phyloP scores from a whole-genome alignment of 2,797 vertebrate species.

The Nothura maculosa region DNA sequence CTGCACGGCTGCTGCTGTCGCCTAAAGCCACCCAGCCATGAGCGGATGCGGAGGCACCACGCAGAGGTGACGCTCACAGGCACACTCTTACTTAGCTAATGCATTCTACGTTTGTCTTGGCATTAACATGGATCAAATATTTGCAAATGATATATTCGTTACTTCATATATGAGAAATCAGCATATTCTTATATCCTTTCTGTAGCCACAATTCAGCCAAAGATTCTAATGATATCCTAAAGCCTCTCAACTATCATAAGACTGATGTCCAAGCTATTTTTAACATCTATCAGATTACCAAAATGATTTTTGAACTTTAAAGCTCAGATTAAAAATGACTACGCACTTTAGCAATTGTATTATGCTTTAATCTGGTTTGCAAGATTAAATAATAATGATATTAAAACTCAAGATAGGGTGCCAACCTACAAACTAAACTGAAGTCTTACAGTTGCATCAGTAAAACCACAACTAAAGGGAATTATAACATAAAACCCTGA shows the following conservation, averaged over 20 bases:
- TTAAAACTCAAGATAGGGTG: neutral
- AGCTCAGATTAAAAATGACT: neutral
- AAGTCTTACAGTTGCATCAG: neutral
- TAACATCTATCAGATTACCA: neutral
- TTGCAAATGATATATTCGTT: neutral
- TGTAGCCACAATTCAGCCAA: neutral
- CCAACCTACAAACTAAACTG: neutral
- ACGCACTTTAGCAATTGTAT: neutral
- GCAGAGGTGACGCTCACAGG: neutral
- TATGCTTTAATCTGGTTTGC: neutral
- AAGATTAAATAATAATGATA: neutral
- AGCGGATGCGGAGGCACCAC: rapidly evolving
- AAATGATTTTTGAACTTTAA: neutral
- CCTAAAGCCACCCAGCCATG: neutral
- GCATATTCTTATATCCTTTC: neutral
- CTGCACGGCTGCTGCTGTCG: neutral
- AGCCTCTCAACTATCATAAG: neutral
- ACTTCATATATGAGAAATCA: neutral
- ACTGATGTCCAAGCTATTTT: neutral
- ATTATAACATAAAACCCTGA: neutral
- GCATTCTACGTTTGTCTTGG: neutral
- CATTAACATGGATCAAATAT: neutral
- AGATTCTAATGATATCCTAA: neutral
- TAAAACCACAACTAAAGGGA: neutral
- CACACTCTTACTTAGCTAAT: neutral